Evolutionary conservation across 1,140 invertebrate species (phyloP).

Genomic region (Araneus ventricosus): DNA sequence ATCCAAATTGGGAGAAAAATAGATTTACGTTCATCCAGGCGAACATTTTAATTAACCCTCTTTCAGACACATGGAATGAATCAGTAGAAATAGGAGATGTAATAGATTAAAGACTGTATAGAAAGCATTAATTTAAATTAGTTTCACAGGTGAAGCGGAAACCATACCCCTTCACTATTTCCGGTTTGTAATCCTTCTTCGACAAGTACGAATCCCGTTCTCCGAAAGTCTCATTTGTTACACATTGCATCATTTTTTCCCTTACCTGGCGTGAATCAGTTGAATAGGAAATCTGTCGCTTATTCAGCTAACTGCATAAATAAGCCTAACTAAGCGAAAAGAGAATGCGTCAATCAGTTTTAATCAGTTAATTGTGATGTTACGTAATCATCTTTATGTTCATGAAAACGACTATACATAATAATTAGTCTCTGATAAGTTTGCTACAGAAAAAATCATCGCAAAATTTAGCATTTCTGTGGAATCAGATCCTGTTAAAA

Average conservation of each 20-base stretch:
- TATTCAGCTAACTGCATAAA: not conserved
- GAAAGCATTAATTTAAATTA: slow-evolving; percentile 28
- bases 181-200: slow-evolving; percentile 3
- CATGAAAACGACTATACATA: too few relatives aligned
- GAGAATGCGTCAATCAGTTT: not conserved
- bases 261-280: not conserved
- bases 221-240: not conserved
- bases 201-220: not conserved
- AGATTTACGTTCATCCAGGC: slow-evolving; percentile 31
- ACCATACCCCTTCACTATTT: slow-evolving; percentile 20
- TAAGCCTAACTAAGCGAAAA: not conserved
- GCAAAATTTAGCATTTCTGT: too few relatives aligned
- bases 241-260: not conserved
- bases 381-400: too few relatives aligned
- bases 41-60: slow-evolving; percentile 37
- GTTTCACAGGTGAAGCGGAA: slow-evolving; percentile 28
- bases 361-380: not conserved
- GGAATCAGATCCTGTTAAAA: too few relatives aligned
- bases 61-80: slow-evolving; percentile 15
- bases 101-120: slow-evolving; percentile 26
- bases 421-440: too few relatives aligned
- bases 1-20: slow-evolving; percentile 16
- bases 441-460: too few relatives aligned
- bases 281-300: not conserved
- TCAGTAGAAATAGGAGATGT: slow-evolving; percentile 32